phyloP scores from a whole-genome alignment of 2,797 vertebrate species.

The Meriones psammophilus region DNA sequence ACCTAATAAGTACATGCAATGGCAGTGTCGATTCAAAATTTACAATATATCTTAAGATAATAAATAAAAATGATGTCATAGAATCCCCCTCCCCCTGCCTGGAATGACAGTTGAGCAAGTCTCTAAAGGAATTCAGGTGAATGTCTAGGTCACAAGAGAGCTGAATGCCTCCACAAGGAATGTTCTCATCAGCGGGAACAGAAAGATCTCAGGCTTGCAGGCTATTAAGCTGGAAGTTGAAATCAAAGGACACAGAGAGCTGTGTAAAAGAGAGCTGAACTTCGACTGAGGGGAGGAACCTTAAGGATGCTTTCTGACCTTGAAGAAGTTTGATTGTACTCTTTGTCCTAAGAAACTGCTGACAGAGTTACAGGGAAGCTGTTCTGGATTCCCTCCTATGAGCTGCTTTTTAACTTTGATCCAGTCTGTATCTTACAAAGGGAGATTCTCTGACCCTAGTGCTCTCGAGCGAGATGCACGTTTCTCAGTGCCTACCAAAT shows the following conservation, averaged over 20 bases:
- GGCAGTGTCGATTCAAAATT: background rate
- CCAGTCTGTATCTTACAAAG: background rate
- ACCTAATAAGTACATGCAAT: background rate
- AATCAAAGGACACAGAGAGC: background rate
- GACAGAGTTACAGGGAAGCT: background rate
- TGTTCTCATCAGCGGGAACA: background rate
- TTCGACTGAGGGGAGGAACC: no score
- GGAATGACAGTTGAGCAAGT: background rate
- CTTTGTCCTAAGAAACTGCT: background rate
- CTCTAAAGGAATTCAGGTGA: background rate
- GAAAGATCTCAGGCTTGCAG: background rate
- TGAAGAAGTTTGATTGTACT: background rate
- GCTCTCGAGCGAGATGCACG: background rate
- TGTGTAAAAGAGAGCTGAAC: rapidly evolving
- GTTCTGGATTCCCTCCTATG: no score
- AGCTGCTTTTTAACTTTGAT: background rate
- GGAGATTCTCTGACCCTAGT: background rate
- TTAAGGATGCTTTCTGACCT: background rate
- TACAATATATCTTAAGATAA: background rate
- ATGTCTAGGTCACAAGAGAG: no score
- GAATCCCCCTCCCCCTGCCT: background rate
- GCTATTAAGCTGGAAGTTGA: background rate
- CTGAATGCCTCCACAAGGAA: background rate
- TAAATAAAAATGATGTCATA: background rate
- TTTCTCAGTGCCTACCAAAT: background rate